Conservation (phyloP, 2,888 invertebrate genomes). For the Diaphora mendica region DNA sequence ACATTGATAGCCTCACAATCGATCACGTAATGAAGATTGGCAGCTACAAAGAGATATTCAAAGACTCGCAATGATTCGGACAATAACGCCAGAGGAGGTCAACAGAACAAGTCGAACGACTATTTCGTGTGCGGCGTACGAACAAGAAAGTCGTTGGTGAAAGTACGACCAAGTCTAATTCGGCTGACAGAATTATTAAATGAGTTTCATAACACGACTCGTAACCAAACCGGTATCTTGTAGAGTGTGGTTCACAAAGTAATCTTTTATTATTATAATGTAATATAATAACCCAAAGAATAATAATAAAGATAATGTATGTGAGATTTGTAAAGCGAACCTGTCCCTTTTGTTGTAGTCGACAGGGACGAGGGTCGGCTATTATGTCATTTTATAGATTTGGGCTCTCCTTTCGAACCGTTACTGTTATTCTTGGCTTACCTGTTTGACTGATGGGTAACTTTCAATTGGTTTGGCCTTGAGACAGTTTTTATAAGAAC, state of each 20-base stretch:
- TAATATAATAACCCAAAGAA: slow-evolving; percentile 66
- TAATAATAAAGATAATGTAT: slow-evolving; percentile 67
- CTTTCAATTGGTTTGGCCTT: slow-evolving; percentile 50
- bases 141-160: slow-evolving; percentile 80
- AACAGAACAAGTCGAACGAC: slow-evolving; percentile 63
- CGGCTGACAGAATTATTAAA: slow-evolving; percentile 74
- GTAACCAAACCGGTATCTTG: slow-evolving; percentile 75
- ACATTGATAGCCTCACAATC: slow-evolving; percentile 62
- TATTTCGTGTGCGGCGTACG: slow-evolving; percentile 63
- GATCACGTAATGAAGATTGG: slow-evolving; percentile 58
- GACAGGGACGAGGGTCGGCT: slow-evolving; percentile 61
- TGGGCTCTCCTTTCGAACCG: slow-evolving; percentile 59
- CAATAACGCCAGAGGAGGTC: slow-evolving; percentile 73
- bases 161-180: slow-evolving; percentile 78
- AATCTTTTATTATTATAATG: slow-evolving; percentile 64
- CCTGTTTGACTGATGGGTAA: slow-evolving; percentile 56
- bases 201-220: slow-evolving; percentile 78
- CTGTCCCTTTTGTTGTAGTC: slow-evolving; percentile 67
- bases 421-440: slow-evolving; percentile 67
- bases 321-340: slow-evolving; percentile 69
- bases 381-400: slow-evolving; percentile 70
- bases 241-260: slow-evolving; percentile 52
- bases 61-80: slow-evolving; percentile 65
- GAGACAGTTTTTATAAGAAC: slow-evolving; percentile 40
- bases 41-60: slow-evolving; percentile 64